A percentile compares a stretch with the other conserved stretches of the same genome.
phyloP scores from a whole-genome alignment of 2,888 invertebrate genomes.

The Sceliomorpha sp. region DNA sequence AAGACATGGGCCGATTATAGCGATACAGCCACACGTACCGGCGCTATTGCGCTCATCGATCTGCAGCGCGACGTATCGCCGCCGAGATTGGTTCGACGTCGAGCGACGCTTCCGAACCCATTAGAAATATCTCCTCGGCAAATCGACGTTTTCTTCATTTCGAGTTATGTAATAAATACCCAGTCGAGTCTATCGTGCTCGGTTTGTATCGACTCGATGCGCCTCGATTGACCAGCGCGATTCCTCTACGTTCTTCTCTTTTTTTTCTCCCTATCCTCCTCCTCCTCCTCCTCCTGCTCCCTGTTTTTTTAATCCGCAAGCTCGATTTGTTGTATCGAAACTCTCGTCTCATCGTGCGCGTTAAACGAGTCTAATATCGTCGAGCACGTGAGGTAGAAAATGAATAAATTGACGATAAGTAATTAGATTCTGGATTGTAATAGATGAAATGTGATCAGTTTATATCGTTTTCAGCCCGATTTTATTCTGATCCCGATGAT shows the following conservation, averaged over 20 bases:
- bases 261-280: background rate
- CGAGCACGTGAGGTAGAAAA: no score
- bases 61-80: constrained; percentile 24
- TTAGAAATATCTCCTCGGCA: constrained; percentile 47
- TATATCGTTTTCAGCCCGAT: no score
- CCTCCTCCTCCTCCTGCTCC: no score
- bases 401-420: no score
- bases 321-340: no score
- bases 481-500: no score
- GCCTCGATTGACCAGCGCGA: constrained; percentile 12
- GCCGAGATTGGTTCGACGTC: constrained; percentile 31
- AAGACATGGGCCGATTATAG: constrained; percentile 40
- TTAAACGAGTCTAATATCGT: no score
- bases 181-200: constrained; percentile 20
- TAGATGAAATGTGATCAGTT: no score
- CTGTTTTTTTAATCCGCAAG: no score
- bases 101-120: constrained; percentile 45
- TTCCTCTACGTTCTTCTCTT: constrained; percentile 15
- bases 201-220: constrained; percentile 33
- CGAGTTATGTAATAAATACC: constrained; percentile 47
- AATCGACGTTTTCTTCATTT: constrained; percentile 41
- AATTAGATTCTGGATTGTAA: no score
- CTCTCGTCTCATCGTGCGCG: no score
- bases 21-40: constrained; percentile 34
- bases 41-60: constrained; percentile 47